These are phyloP conservation scores for Leptinotarsa juncta DNA, from an alignment of 2,888 invertebrate species.

Conservation along the genomic window DNA sequence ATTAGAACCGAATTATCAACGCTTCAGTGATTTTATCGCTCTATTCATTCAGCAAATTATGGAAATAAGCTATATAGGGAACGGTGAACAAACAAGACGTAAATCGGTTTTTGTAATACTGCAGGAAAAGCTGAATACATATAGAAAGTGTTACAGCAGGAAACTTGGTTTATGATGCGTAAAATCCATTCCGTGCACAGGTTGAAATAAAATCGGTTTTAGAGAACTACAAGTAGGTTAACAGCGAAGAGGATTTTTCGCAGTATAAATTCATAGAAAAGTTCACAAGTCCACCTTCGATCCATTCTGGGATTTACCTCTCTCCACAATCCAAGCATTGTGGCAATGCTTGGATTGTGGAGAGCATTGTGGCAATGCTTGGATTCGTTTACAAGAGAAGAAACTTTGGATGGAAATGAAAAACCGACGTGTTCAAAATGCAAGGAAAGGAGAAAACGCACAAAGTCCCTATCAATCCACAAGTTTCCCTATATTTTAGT, in stretches of 20 bases:
- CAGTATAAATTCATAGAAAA: no score
- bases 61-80: conserved; percentile 20
- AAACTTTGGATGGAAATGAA: no score
- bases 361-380: no score
- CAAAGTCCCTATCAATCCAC: no score
- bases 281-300: no score
- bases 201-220: background rate
- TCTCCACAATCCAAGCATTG: no score
- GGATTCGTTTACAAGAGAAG: no score
- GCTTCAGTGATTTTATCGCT: conserved; percentile 18
- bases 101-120: conserved; percentile 17
- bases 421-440: no score
- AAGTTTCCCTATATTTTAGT: no score
- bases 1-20: conserved; percentile 26
- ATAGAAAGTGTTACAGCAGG: conserved; percentile 18
- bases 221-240: background rate
- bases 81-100: conserved; percentile 18
- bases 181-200: background rate
- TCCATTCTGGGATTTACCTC: no score
- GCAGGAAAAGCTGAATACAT: conserved; percentile 12
- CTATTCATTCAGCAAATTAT: conserved; percentile 17
- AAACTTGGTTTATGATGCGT: conserved; percentile 19
- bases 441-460: no score
- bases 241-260: background rate
- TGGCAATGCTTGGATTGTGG: no score